A percentile compares a stretch with the other conserved stretches of the same genome.
These are phyloP conservation scores for Trididemnum miniatum DNA, from an alignment of 23 tunicate genomes.

Conservation along the genomic window DNA sequence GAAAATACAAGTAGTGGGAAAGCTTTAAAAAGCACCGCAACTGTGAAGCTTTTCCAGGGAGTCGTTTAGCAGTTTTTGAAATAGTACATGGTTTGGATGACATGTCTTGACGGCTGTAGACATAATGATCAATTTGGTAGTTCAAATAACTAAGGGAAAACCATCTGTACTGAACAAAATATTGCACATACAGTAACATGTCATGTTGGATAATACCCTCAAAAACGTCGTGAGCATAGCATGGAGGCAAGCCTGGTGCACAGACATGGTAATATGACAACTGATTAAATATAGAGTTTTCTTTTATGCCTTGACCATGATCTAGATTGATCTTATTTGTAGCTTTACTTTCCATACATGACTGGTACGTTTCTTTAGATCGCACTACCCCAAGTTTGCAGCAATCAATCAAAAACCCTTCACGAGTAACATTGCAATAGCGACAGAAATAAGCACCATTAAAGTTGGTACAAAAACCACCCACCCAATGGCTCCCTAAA, in stretches of 20 bases:
- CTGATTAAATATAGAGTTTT: slow-evolving; percentile 32
- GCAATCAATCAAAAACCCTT: not conserved
- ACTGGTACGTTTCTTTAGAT: not conserved
- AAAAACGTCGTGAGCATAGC: slow-evolving; percentile 46
- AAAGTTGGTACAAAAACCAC: slow-evolving; percentile 46
- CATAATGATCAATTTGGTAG: not conserved
- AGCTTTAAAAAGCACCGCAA: slow-evolving; percentile 37
- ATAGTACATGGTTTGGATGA: slow-evolving; percentile 22
- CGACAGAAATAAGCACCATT: slow-evolving; percentile 38
- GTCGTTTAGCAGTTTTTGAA: not conserved
- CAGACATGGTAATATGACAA: slow-evolving; percentile 42
- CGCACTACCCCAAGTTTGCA: not conserved
- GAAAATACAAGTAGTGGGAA: slow-evolving; percentile 36
- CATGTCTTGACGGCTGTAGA: not conserved
- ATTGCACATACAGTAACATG: slow-evolving; percentile 26
- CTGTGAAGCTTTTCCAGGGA: slow-evolving; percentile 44
- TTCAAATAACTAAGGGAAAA: slow-evolving; percentile 30
- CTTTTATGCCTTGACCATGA: slow-evolving; percentile 1
- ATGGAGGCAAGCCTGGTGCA: slow-evolving; percentile 50
- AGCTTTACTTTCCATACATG: too few relatives aligned
- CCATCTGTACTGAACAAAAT: slow-evolving; percentile 15
- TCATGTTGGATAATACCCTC: slow-evolving; percentile 43
- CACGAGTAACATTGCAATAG: slow-evolving; percentile 17
- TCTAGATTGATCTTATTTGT: not conserved
- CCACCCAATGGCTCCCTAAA: slow-evolving; percentile 45